These are phyloP conservation scores for Esox masquinongy DNA, from an alignment of 2,797 vertebrate species.

Conservation along the genomic window DNA sequence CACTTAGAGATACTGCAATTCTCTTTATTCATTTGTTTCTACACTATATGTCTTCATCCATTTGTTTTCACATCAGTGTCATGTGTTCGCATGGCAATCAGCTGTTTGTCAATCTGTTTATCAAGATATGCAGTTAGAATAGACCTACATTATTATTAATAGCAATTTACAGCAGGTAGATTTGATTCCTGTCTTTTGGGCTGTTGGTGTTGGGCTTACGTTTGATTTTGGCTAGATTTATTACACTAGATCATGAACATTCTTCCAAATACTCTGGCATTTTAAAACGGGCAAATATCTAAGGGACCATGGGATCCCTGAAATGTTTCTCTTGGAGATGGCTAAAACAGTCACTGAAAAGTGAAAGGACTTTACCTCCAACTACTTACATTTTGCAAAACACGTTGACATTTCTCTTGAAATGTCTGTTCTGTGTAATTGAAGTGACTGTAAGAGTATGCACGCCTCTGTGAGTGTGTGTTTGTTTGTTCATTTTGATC, in stretches of 20 bases:
- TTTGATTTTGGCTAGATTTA: neutral
- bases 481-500: neutral
- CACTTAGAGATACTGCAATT: neutral
- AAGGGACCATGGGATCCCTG: neutral
- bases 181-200: neutral
- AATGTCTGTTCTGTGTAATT: neutral
- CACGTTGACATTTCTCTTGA: neutral
- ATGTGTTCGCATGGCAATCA: constrained; percentile 1
- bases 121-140: neutral
- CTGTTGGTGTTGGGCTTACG: neutral
- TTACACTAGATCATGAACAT: constrained; percentile 3
- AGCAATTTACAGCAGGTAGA: neutral
- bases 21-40: neutral
- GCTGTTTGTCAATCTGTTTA: neutral
- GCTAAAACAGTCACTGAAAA: neutral
- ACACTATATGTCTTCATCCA: neutral
- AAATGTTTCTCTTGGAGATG: neutral
- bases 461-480: neutral
- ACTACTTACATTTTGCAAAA: constrained; percentile 6
- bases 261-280: neutral
- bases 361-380: constrained; percentile 1
- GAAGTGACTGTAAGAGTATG: neutral
- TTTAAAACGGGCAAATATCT: neutral
- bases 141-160: neutral
- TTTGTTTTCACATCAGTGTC: neutral